A percentile compares a stretch with the other conserved stretches of the same genome.
Conservation (phyloP, 2,888 invertebrate species). For the Trachelus troglodyta region DNA sequence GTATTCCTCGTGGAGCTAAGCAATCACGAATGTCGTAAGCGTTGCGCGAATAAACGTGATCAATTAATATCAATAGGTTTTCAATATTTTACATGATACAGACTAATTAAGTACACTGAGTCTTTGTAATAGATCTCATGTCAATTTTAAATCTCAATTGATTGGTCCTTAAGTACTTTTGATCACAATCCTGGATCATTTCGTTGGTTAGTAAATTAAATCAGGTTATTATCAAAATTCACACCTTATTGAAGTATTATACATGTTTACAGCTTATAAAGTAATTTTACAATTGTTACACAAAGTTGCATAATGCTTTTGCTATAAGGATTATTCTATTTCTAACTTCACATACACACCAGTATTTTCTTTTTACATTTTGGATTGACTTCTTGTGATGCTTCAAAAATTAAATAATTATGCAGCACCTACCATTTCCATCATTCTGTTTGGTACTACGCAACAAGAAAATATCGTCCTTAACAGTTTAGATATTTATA, state of each 20-base stretch:
- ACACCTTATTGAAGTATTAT: not conserved
- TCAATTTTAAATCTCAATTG: not conserved
- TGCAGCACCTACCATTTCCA: constrained; percentile 3
- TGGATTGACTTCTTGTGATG: not conserved
- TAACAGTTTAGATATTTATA: constrained; percentile 8
- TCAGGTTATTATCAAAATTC: constrained; percentile 8
- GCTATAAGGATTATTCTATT: not conserved
- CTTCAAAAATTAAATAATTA: constrained; percentile 7
- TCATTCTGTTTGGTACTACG: constrained; percentile 1
- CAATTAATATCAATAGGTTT: constrained; percentile 28
- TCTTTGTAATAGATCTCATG: constrained; percentile 8
- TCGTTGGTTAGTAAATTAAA: constrained; percentile 17
- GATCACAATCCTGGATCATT: constrained; percentile 17
- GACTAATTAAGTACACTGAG: constrained; percentile 28
- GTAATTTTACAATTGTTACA: constrained; percentile 4
- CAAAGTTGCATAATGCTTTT: constrained; percentile 8
- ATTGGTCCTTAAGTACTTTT: constrained; percentile 24
- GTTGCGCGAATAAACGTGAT: not conserved
- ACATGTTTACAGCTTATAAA: constrained; percentile 3
- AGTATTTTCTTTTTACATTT: not conserved
- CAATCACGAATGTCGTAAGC: not conserved
- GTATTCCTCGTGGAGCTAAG: not conserved
- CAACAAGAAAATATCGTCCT: constrained; percentile 1
- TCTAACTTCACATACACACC: not conserved
- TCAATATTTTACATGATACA: constrained; percentile 23